Evolutionary conservation across 1,140 invertebrate species (phyloP).

Genomic region (Leptinotarsa texana): DNA sequence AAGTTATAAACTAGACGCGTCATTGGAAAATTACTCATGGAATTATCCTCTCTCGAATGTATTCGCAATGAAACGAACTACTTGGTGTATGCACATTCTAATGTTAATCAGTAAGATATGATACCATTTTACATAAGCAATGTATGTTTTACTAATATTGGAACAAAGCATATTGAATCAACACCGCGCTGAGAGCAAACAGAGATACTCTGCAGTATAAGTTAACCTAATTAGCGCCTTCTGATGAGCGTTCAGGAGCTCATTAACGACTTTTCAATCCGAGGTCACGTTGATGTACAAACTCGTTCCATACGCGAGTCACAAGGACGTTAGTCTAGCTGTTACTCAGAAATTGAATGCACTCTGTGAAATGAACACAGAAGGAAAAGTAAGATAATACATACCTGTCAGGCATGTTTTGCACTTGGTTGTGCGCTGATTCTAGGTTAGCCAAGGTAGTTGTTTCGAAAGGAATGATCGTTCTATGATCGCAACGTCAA

Average conservation of each 20-base stretch:
- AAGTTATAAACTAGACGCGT: too few species aligned
- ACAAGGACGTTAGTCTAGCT: constrained; percentile 35
- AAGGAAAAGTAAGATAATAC: constrained; percentile 30
- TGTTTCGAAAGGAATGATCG: constrained; percentile 14
- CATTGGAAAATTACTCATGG: too few species aligned
- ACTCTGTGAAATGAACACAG: constrained; percentile 18
- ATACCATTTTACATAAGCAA: not conserved
- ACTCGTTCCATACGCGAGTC: constrained; percentile 25
- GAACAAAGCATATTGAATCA: not conserved
- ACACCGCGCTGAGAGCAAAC: not conserved
- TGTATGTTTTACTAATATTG: not conserved
- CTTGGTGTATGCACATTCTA: too few species aligned
- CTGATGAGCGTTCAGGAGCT: constrained; percentile 1
- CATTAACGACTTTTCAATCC: not conserved
- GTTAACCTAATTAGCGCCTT: not conserved
- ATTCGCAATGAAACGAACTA: too few species aligned
- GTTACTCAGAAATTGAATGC: constrained; percentile 12
- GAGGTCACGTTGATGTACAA: not conserved
- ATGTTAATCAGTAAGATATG: not conserved
- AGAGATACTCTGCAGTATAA: not conserved
- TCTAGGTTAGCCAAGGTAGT: constrained; percentile 33
- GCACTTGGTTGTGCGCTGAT: constrained; percentile 30
- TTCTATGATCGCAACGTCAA: not conserved
- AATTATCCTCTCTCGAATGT: too few species aligned
- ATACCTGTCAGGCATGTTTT: constrained; percentile 28